Base-by-base conservation (phyloP, 1,140 invertebrate genomes). In the Drosophila kohkoa region DNA sequence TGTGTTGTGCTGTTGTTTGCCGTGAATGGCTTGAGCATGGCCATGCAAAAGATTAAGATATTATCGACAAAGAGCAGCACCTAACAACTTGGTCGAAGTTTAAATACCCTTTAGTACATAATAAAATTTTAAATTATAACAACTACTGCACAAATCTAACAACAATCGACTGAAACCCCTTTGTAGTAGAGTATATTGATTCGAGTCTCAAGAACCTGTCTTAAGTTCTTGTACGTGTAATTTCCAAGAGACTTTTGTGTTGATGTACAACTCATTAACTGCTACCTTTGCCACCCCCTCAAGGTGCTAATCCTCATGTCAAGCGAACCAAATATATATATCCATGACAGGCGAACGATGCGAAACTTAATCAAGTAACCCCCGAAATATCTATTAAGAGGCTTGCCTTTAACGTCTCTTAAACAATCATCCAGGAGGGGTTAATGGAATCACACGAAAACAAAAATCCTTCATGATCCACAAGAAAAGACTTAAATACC, bases 401-500 rank as follows among this genome's bases (percentile, higher is more conserved):
- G 35, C 13, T 35, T 67, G 16, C 20, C 10, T 4, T 2, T 38
- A 41, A 41, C 41, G 54, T 35, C 63, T 58, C 68, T 62, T 68
- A 62, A 32, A 16, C 65, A 69, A n/a, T 46, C 54, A 72, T 35
- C 54, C 20, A 38, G 16, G 28, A 11, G 48, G 28, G n/a, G 4
- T 25, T 48, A 55, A 48, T 46, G n/a, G 35, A 63, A 54, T 11
- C 13, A 28, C 20, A 11, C 13, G 45, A 2, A 59, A 3, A 60
- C 58, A 16, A 20, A 38, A n/a, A 16, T 20, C 63, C 68, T 51
- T 52, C 46, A 66, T 65, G 52, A 70, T 63, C 79, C 79, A 68
- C 76, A 82, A 77, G 76, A 82, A 76, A 89, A 79, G 70, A 72
- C 73, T 75, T 88, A 71, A 88, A 88, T 75, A 74, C 55, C 46